These are phyloP conservation scores for Oncorhynchus tshawytscha DNA, from an alignment of 2,113 vertebrate species.

Conservation along the genomic window DNA sequence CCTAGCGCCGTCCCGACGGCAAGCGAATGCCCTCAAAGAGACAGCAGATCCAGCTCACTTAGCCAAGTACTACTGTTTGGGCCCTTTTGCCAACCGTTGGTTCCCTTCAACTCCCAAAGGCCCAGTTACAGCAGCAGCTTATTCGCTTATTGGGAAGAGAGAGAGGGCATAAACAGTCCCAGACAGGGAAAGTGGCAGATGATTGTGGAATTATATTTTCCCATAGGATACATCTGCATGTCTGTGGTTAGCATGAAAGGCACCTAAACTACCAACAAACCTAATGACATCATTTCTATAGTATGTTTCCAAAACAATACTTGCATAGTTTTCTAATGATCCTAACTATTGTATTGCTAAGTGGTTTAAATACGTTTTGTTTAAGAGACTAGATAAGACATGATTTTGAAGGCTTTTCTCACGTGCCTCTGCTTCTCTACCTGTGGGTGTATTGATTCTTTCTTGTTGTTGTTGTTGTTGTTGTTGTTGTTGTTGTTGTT, in stretches of 20 bases:
- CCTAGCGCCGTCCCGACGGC: neutral
- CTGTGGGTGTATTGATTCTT: neutral
- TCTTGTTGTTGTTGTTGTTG: neutral
- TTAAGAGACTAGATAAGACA: slow-evolving; percentile 11
- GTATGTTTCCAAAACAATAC: slow-evolving; percentile 15
- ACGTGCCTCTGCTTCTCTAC: neutral
- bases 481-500: neutral
- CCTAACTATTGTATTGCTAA: slow-evolving; percentile 11
- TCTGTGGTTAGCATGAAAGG: slow-evolving; percentile 23
- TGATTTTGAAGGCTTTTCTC: slow-evolving; percentile 9
- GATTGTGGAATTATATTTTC: slow-evolving; percentile 26
- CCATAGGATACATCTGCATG: slow-evolving; percentile 19
- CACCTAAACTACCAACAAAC: slow-evolving; percentile 24
- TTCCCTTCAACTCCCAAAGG: slow-evolving; percentile 36
- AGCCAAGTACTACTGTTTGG: slow-evolving; percentile 60
- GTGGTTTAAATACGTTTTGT: slow-evolving; percentile 5
- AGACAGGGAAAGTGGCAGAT: slow-evolving; percentile 32
- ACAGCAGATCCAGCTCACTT: slow-evolving; percentile 34
- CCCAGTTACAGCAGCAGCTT: slow-evolving; percentile 28
- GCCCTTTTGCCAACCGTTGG: slow-evolving; percentile 11
- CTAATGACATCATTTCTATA: neutral
- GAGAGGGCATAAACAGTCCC: slow-evolving; percentile 23
- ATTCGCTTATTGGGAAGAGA: slow-evolving; percentile 27
- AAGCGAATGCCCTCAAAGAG: slow-evolving; percentile 22
- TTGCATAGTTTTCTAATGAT: slow-evolving; percentile 18